Evolutionary conservation across 2,888 invertebrate species (phyloP).

Genomic region (Leptothorax acervorum): DNA sequence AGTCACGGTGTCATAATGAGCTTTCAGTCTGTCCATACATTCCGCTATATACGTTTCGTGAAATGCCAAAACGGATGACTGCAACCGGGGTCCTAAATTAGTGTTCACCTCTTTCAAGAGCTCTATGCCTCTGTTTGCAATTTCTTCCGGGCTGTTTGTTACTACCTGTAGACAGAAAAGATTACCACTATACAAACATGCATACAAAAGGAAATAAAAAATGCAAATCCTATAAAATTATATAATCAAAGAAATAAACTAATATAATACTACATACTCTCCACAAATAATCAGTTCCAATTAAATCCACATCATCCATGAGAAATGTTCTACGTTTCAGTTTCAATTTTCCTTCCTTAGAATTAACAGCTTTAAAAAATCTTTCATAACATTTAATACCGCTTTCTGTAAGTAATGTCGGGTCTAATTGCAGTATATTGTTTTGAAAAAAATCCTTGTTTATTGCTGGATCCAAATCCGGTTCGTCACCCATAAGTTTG

Average conservation of each 20-base stretch:
- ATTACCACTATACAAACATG: background rate
- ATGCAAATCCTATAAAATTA: background rate
- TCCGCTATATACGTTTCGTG: constrained; percentile 97
- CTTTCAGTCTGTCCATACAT: constrained; percentile 95
- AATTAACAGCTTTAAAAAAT: constrained; percentile 98
- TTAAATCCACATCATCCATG: constrained; percentile 97
- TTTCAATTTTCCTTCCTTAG: constrained; percentile 96
- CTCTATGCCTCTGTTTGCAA: constrained; percentile 96
- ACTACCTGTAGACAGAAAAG: constrained; percentile 88
- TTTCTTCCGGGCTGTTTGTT: constrained; percentile 96
- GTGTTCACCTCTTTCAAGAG: constrained; percentile 97
- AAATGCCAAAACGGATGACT: constrained; percentile 92
- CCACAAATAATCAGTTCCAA: constrained; percentile 99
- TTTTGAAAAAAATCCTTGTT: constrained; percentile 98
- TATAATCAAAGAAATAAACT: constrained; percentile 2
- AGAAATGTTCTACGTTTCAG: constrained; percentile 94
- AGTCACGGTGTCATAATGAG: constrained; percentile 94
- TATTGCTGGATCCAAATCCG: constrained; percentile 98
- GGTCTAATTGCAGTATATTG: constrained; percentile 96
- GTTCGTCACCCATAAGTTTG: constrained; percentile 98
- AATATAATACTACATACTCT: constrained; percentile 87
- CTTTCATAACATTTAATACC: constrained; percentile 96
- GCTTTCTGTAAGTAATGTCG: constrained; percentile 95
- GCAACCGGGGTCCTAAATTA: constrained; percentile 95
- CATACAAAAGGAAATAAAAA: background rate